phyloP scores from a whole-genome alignment of 2,113 vertebrate species.

The Spea bombifrons region DNA sequence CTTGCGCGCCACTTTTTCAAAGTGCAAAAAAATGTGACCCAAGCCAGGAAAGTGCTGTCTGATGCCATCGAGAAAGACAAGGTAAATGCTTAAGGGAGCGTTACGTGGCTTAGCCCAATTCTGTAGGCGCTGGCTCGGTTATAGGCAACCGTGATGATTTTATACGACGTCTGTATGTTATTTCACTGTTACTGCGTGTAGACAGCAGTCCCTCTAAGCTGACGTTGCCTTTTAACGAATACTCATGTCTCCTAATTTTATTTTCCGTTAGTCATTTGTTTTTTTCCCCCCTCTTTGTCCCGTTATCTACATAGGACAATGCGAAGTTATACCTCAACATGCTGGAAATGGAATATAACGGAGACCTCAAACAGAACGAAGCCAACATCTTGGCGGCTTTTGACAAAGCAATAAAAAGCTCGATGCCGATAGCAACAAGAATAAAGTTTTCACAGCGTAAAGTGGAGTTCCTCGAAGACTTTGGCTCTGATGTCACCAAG shows the following conservation, averaged over 20 bases:
- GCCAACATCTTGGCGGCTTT: conserved; percentile 88
- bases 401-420: conserved; percentile 82
- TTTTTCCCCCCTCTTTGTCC: conserved; percentile 9
- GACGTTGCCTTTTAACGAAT: conserved; percentile 61
- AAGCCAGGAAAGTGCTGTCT: conserved; percentile 88
- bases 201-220: conserved; percentile 81
- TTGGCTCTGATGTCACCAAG: conserved; percentile 92
- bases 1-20: conserved; percentile 86
- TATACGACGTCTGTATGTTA: conserved; percentile 54
- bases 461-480: conserved; percentile 97
- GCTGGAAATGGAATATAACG: conserved; percentile 91
- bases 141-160: conserved; percentile 71
- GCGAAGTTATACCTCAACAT: conserved; percentile 93
- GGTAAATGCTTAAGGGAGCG: conserved; percentile 64
- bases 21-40: conserved; percentile 83
- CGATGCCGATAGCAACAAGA: conserved; percentile 80
- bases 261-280: background rate
- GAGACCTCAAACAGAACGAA: conserved; percentile 88
- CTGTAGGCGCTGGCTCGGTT: background rate
- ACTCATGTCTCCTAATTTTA: background rate
- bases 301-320: conserved; percentile 71
- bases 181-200: conserved; percentile 58
- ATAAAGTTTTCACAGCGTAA: conserved; percentile 93
- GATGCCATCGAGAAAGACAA: conserved; percentile 92
- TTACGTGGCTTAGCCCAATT: background rate